phyloP scores from a whole-genome alignment of 1,140 invertebrate species.

The Drosophila albomicans region DNA sequence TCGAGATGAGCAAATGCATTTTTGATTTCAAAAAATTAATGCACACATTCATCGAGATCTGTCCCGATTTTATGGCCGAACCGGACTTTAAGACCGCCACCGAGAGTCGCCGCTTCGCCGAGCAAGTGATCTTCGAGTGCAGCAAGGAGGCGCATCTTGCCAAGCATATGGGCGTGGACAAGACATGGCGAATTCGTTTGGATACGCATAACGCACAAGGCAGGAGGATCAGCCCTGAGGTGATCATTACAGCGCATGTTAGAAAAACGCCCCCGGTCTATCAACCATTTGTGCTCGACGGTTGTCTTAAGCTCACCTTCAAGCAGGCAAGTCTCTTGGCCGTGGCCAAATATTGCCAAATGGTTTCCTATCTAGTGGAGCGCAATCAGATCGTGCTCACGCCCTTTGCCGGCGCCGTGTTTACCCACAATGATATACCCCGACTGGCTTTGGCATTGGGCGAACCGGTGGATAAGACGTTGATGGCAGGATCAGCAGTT shows the following conservation, averaged over 20 bases:
- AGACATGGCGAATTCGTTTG: conserved; percentile 41
- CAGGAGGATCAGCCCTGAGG: background rate
- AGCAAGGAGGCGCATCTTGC: conserved; percentile 59
- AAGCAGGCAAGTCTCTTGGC: conserved; percentile 70
- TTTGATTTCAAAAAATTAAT: conserved; percentile 58
- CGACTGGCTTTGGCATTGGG: conserved; percentile 43
- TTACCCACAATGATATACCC: conserved; percentile 44
- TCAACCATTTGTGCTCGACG: conserved; percentile 47
- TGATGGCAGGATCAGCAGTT: conserved; percentile 63
- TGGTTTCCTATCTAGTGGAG: conserved; percentile 51
- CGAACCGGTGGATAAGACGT: conserved; percentile 29
- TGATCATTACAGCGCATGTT: conserved; percentile 43
- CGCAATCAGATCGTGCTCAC: conserved; percentile 60
- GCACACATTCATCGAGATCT: conserved; percentile 52
- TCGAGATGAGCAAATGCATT: conserved; percentile 31
- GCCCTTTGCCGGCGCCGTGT: conserved; percentile 60
- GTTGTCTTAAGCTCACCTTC: conserved; percentile 51
- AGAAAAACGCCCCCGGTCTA: conserved; percentile 20
- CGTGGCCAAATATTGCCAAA: conserved; percentile 63
- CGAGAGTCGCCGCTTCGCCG: conserved; percentile 58
- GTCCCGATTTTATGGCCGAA: conserved; percentile 54
- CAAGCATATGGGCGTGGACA: conserved; percentile 37
- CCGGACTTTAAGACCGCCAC: conserved; percentile 43
- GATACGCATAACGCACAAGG: conserved; percentile 13
- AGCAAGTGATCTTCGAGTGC: conserved; percentile 56